These are phyloP conservation scores for Poeciliopsis turrubarensis DNA, from an alignment of 2,113 vertebrate genomes.

Conservation along the genomic window DNA sequence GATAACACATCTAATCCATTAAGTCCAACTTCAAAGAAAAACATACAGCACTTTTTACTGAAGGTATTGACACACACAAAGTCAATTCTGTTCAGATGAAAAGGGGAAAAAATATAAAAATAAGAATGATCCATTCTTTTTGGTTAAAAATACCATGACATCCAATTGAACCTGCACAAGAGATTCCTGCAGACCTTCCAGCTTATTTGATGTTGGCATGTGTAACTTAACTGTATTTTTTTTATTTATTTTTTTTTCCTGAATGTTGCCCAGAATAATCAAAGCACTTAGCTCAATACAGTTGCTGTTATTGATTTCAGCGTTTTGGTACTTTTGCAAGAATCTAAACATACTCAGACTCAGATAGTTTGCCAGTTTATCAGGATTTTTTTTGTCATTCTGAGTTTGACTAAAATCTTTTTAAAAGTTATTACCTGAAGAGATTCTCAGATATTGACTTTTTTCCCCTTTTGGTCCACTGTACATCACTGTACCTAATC, in stretches of 20 bases:
- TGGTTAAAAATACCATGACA: conserved; percentile 15
- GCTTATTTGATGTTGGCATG: conserved; percentile 65
- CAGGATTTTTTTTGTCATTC: background rate
- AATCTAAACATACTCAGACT: conserved; percentile 45
- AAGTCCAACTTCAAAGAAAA: conserved; percentile 72
- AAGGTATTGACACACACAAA: conserved; percentile 65
- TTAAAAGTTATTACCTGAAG: background rate
- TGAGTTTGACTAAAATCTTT: background rate
- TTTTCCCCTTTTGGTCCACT: background rate
- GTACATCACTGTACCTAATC: background rate
- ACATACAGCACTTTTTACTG: conserved; percentile 49
- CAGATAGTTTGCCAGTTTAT: conserved; percentile 44
- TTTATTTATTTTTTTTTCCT: conserved; percentile 29
- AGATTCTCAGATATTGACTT: background rate
- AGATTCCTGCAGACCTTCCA: conserved; percentile 55
- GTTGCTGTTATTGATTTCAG: conserved; percentile 49
- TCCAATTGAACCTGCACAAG: conserved; percentile 76
- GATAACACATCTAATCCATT: conserved; percentile 47
- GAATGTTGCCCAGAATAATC: conserved; percentile 45
- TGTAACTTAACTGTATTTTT: conserved; percentile 49
- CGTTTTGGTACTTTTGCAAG: conserved; percentile 40
- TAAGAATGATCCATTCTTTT: conserved; percentile 37
- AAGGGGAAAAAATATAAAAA: conserved; percentile 31
- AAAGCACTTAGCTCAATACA: conserved; percentile 58
- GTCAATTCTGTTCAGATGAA: conserved; percentile 62